These are phyloP conservation scores for Deilephila porcellus DNA, from an alignment of 2,888 invertebrate genomes.

Conservation along the genomic window DNA sequence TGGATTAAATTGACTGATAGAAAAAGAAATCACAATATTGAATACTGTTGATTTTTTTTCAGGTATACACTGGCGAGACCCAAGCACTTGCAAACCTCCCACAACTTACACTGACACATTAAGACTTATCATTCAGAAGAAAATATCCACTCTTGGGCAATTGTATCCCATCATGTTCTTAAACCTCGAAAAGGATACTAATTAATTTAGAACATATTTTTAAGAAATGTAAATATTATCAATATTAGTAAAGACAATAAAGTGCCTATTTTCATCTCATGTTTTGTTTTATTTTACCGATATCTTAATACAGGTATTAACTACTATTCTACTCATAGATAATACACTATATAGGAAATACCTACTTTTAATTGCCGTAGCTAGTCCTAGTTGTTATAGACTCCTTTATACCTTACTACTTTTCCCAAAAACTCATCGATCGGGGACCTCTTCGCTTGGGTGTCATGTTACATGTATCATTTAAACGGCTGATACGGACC, in stretches of 20 bases:
- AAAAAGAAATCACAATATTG: too few relatives aligned
- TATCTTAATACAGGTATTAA: neutral
- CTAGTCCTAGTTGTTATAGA: too few relatives aligned
- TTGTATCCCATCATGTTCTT: slow-evolving; percentile 91
- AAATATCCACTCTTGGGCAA: slow-evolving; percentile 90
- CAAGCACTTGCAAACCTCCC: slow-evolving; percentile 88
- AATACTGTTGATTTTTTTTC: slow-evolving; percentile 27
- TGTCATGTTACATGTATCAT: too few relatives aligned
- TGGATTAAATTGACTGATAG: too few relatives aligned
- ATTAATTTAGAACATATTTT: neutral
- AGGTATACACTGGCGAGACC: slow-evolving; percentile 91
- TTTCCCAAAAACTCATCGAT: too few relatives aligned
- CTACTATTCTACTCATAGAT: too few relatives aligned
- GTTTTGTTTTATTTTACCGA: slow-evolving; percentile 18
- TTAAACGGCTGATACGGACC: too few relatives aligned
- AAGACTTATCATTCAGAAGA: slow-evolving; percentile 91
- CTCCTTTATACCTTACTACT: too few relatives aligned
- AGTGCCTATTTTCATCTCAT: slow-evolving; percentile 46
- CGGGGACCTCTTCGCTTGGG: too few relatives aligned
- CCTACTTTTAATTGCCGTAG: too few relatives aligned
- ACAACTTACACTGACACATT: slow-evolving; percentile 92
- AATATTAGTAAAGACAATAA: slow-evolving; percentile 48
- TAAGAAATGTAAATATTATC: slow-evolving; percentile 49
- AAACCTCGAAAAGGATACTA: slow-evolving; percentile 66
- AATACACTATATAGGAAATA: too few relatives aligned